Evolutionary conservation across 2,797 vertebrate genomes (phyloP).

Genomic region (Lycodopsis pacificus): DNA sequence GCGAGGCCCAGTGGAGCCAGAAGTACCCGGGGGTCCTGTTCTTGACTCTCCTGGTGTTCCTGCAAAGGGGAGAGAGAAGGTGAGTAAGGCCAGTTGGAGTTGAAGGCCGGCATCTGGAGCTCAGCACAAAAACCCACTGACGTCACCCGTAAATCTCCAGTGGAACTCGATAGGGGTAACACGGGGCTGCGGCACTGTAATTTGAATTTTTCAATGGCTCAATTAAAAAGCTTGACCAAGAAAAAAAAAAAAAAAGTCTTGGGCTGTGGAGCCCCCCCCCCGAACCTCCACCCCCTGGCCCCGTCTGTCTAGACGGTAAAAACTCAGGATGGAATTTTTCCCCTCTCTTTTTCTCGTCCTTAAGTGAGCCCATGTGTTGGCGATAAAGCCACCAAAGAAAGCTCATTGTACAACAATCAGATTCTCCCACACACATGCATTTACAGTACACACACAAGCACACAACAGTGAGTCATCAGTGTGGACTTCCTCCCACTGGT

Average conservation of each 20-base stretch:
- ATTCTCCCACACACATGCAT: conserved; percentile 68
- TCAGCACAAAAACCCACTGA: conserved; percentile 55
- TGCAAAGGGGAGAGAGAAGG: conserved; percentile 68
- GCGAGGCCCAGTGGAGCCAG: conserved; percentile 92
- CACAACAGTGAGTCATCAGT: conserved; percentile 71
- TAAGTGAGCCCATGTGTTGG: conserved; percentile 86
- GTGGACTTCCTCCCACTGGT: conserved; percentile 71
- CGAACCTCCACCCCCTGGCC: conserved; percentile 45
- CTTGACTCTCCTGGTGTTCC: conserved; percentile 95
- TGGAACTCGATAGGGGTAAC: conserved; percentile 65
- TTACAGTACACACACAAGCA: conserved; percentile 61
- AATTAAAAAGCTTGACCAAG: conserved; percentile 78
- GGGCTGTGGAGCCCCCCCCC: conserved; percentile 69
- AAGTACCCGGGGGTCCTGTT: conserved; percentile 91
- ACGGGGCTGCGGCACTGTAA: conserved; percentile 69
- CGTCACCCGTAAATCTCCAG: conserved; percentile 67
- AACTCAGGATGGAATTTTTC: conserved; percentile 83
- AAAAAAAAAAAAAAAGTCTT: conserved; percentile 44
- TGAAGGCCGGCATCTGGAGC: conserved; percentile 20
- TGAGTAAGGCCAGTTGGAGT: conserved; percentile 15
- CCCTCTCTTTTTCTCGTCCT: conserved; percentile 61
- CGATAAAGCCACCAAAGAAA: conserved; percentile 85
- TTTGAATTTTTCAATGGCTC: conserved; percentile 81
- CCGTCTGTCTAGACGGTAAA: conserved; percentile 83
- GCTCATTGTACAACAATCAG: conserved; percentile 78